A percentile compares a stretch with the other conserved stretches of the same genome.
Evolutionary conservation across 1,140 invertebrate genomes (phyloP).

Genomic region (Diploscapter pachys): DNA sequence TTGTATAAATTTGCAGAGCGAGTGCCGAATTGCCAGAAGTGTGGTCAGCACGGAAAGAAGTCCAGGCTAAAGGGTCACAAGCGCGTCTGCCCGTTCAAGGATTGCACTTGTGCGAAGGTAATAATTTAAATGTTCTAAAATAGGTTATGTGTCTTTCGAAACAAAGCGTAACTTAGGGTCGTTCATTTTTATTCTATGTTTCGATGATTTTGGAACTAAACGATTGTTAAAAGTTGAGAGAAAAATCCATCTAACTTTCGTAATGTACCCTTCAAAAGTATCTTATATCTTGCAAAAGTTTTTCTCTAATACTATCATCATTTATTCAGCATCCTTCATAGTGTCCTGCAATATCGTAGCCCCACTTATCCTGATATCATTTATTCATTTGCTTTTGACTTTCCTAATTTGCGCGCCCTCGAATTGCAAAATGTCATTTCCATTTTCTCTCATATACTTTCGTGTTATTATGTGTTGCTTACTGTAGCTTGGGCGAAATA

Average conservation of each 20-base stretch:
- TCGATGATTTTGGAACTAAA: too few relatives aligned
- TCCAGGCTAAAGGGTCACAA: conserved; percentile 65
- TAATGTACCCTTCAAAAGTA: background rate
- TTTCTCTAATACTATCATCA: background rate
- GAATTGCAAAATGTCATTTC: too few relatives aligned
- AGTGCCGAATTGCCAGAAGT: conserved; percentile 64
- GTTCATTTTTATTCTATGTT: too few relatives aligned
- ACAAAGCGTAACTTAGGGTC: background rate
- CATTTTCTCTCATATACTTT: too few relatives aligned
- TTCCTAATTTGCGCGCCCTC: too few relatives aligned
- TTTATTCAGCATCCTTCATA: background rate
- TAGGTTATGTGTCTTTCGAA: background rate
- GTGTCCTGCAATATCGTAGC: too few relatives aligned
- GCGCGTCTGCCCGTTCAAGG: conserved; percentile 63
- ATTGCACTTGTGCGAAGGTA: conserved; percentile 62
- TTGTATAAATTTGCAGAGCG: conserved; percentile 49
- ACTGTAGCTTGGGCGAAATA: too few relatives aligned
- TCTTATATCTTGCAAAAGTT: background rate
- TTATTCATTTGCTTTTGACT: too few relatives aligned
- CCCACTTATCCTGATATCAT: too few relatives aligned
- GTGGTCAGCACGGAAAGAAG: conserved; percentile 64
- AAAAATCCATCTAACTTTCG: background rate
- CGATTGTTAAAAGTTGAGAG: too few relatives aligned
- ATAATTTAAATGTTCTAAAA: too few relatives aligned
- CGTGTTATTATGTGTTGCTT: too few relatives aligned